phyloP scores from a whole-genome alignment of 2,113 vertebrate genomes.

The Limanda limanda region DNA sequence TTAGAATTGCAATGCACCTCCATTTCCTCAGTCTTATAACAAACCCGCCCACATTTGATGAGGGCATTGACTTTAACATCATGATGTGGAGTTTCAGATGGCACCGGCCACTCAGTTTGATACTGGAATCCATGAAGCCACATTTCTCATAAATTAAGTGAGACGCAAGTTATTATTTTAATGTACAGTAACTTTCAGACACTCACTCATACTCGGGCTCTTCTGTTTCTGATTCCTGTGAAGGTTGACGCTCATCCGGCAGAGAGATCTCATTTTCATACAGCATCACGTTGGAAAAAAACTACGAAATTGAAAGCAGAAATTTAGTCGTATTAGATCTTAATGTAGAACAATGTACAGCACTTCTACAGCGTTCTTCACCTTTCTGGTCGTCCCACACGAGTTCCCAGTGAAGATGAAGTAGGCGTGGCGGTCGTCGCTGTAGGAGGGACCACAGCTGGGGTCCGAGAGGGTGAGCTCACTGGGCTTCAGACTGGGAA shows the following conservation, averaged over 20 bases:
- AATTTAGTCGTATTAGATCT: too few species aligned
- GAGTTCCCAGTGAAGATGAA: constrained; percentile 75
- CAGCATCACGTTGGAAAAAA: constrained; percentile 66
- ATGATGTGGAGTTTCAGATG: too few species aligned
- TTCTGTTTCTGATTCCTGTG: accelerated
- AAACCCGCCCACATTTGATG: too few species aligned
- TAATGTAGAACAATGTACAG: too few species aligned
- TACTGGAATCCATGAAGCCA: too few species aligned
- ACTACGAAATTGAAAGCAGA: constrained; percentile 51
- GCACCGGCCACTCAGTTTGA: too few species aligned
- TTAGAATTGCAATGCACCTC: too few species aligned
- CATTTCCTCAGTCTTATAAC: too few species aligned
- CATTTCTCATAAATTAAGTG: too few species aligned
- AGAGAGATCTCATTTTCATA: constrained; percentile 80
- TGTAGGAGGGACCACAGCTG: constrained; percentile 72
- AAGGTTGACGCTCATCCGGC: constrained; percentile 20
- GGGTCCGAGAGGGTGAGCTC: constrained; percentile 73
- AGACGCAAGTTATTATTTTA: too few species aligned
- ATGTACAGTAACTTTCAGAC: not conserved
- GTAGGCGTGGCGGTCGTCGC: constrained; percentile 65
- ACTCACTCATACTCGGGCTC: constrained; percentile 68
- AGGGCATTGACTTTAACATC: too few species aligned
- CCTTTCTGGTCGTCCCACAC: constrained; percentile 80
- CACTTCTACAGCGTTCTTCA: constrained; percentile 18
- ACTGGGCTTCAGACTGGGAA: constrained; percentile 61